Evolutionary conservation across 2,888 invertebrate species (phyloP).

Genomic region (Agapostemon virescens): DNA sequence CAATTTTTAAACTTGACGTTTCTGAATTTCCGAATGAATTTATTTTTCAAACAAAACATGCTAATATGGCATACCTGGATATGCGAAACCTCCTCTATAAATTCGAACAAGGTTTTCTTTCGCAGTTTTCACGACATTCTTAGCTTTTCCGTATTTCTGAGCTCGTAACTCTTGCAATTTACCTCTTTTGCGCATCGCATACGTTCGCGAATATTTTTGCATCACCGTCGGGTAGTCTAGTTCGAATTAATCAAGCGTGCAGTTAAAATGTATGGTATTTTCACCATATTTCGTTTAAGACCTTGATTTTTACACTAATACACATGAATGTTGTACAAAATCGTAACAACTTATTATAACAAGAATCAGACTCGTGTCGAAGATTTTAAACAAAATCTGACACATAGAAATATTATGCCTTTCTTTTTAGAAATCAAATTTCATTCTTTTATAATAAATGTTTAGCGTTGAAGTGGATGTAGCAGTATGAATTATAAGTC

Average conservation of each 20-base stretch:
- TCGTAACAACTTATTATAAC: too few relatives aligned
- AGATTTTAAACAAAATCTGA: too few relatives aligned
- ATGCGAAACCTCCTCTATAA: neutral
- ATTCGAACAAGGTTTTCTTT: neutral
- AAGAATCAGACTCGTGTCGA: too few relatives aligned
- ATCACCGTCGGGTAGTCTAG: neutral
- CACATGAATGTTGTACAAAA: too few relatives aligned
- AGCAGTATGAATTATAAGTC: too few relatives aligned
- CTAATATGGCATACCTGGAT: neutral
- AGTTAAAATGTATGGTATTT: too few relatives aligned
- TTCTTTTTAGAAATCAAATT: too few relatives aligned
- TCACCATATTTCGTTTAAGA: neutral
- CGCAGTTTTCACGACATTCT: neutral
- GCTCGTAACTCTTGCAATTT: neutral
- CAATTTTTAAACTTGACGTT: neutral
- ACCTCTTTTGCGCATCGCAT: neutral
- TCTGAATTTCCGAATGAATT: neutral
- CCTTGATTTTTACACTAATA: too few relatives aligned
- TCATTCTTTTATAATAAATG: too few relatives aligned
- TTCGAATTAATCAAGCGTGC: too few relatives aligned
- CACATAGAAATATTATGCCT: too few relatives aligned
- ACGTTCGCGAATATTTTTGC: neutral
- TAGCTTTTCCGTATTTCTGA: neutral
- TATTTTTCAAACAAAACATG: neutral
- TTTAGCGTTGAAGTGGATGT: too few relatives aligned